Conservation (phyloP, 2,888 invertebrate species). For the Tenthredo amoena region DNA sequence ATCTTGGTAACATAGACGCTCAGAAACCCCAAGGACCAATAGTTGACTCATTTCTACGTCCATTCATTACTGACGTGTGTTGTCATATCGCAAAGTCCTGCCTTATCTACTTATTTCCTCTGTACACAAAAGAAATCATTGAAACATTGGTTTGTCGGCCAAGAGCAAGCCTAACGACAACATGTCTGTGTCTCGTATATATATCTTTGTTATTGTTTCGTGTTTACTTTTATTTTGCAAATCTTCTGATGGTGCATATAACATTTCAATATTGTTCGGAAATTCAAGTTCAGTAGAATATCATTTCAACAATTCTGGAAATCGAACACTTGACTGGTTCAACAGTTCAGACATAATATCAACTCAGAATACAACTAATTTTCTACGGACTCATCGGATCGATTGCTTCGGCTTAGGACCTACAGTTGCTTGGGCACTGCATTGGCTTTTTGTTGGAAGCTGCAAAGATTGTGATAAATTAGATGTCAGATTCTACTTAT, state of each 20-base stretch:
- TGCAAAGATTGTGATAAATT: conserved; percentile 77
- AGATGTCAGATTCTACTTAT: conserved; percentile 80
- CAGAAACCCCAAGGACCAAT: not conserved
- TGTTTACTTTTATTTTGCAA: not conserved
- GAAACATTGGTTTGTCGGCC: not conserved
- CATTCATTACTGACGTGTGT: not conserved
- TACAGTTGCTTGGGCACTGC: conserved; percentile 73
- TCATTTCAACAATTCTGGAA: conserved; percentile 2
- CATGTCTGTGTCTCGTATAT: conserved; percentile 16
- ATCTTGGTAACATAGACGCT: not conserved
- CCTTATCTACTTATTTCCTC: conserved; percentile 37
- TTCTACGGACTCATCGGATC: conserved; percentile 70
- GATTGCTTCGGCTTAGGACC: conserved; percentile 81
- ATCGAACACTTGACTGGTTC: conserved; percentile 4
- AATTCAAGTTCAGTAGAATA: not conserved
- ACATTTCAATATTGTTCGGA: not conserved
- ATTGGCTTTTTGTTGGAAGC: conserved; percentile 78
- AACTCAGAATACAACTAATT: not conserved
- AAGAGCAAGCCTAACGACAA: not conserved
- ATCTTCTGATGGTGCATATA: not conserved
- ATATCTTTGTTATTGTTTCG: not conserved
- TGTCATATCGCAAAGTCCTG: conserved; percentile 32
- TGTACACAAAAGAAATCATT: not conserved
- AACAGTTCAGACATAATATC: conserved; percentile 10
- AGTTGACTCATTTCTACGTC: conserved; percentile 25